phyloP scores from a whole-genome alignment of 2,888 invertebrate species.

The Leptinotarsa juncta region DNA sequence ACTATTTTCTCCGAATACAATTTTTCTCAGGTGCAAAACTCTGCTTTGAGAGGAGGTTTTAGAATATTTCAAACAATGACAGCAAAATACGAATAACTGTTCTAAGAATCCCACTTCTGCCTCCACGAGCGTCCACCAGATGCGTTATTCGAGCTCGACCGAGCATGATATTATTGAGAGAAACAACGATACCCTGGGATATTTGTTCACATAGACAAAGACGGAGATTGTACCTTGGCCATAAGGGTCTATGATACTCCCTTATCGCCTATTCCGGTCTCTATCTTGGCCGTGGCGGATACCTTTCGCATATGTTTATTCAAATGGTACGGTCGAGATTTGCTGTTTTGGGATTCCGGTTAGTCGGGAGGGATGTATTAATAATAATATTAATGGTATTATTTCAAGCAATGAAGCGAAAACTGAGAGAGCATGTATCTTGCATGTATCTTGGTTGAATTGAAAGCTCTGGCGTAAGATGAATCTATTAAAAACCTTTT shows the following conservation, averaged over 20 bases:
- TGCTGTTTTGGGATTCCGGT: conserved; percentile 41
- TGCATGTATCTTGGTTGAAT: too few species aligned
- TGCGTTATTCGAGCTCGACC: conserved; percentile 65
- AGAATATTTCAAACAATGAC: too few species aligned
- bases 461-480: too few species aligned
- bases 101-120: conserved; percentile 48
- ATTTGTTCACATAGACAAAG: conserved; percentile 55
- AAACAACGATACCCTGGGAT: conserved; percentile 62
- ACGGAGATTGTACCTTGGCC: conserved; percentile 36
- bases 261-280: conserved; percentile 46
- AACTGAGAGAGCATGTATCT: too few species aligned
- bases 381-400: conserved; percentile 14
- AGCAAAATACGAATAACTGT: not conserved
- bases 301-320: conserved; percentile 54
- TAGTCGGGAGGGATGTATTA: conserved; percentile 8
- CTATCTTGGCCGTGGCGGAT: conserved; percentile 44
- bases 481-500: too few species aligned
- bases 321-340: conserved; percentile 49
- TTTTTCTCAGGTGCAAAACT: too few species aligned
- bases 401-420: not conserved
- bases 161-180: conserved; percentile 66
- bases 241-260: conserved; percentile 32
- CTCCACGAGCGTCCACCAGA: conserved; percentile 63
- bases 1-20: too few species aligned
- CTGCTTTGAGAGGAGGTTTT: too few species aligned